A percentile compares a stretch with the other conserved stretches of the same genome.
Evolutionary conservation across 2,888 invertebrate genomes (phyloP).

Genomic region (Ecliptopera silaceata): DNA sequence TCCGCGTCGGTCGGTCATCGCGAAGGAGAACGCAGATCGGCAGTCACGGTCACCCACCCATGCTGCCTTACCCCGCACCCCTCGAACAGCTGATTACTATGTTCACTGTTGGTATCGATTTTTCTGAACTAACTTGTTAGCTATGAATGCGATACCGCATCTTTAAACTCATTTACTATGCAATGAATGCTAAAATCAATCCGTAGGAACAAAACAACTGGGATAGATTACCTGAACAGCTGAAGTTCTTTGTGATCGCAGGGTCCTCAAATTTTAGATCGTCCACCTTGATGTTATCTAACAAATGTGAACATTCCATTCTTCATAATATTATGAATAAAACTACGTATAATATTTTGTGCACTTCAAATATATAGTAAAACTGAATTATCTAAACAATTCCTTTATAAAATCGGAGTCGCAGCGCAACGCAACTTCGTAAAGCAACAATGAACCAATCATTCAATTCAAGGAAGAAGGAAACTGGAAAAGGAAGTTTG

Average conservation of each 20-base stretch:
- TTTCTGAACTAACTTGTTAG: constrained; percentile 71
- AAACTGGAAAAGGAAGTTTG: constrained; percentile 21
- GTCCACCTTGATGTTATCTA: constrained; percentile 85
- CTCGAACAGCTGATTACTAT: constrained; percentile 81
- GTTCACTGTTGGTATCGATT: constrained; percentile 77
- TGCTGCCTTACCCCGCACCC: constrained; percentile 65
- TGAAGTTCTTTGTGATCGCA: constrained; percentile 84
- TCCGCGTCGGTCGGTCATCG: constrained; percentile 41
- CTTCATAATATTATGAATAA: constrained; percentile 64
- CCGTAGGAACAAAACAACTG: constrained; percentile 42
- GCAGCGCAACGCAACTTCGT: constrained; percentile 28
- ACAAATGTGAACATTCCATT: constrained; percentile 88
- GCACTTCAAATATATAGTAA: constrained; percentile 52
- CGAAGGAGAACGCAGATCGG: constrained; percentile 58
- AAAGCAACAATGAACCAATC: constrained; percentile 20
- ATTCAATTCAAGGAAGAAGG: constrained; percentile 23
- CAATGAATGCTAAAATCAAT: constrained; percentile 30
- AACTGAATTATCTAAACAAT: constrained; percentile 45
- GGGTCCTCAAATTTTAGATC: constrained; percentile 75
- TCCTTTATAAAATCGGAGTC: constrained; percentile 32
- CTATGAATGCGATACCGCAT: constrained; percentile 45
- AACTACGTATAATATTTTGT: constrained; percentile 48
- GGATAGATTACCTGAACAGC: constrained; percentile 84
- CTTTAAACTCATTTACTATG: constrained; percentile 26
- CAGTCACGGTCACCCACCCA: constrained; percentile 71